A percentile compares a stretch with the other conserved stretches of the same genome.
Conservation (phyloP, 2,797 vertebrate species). For the Antennarius maculatus region DNA sequence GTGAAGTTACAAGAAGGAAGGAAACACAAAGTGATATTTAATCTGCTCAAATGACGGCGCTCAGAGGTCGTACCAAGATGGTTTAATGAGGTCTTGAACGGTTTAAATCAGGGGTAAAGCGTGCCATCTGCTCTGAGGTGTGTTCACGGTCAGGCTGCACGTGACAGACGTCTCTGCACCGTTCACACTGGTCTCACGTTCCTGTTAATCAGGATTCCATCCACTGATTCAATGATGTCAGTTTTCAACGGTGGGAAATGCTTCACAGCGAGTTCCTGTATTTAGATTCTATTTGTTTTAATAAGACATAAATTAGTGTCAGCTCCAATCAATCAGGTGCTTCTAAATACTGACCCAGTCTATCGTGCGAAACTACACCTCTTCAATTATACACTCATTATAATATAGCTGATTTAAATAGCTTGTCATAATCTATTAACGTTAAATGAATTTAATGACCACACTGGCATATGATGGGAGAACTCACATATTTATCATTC, state of each 20-base stretch:
- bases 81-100: constrained; percentile 61
- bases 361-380: background rate
- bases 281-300: background rate
- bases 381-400: too few species aligned
- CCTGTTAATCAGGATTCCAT: constrained; percentile 10
- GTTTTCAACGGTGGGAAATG: background rate
- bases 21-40: constrained; percentile 58
- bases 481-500: too few species aligned
- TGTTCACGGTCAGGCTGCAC: constrained; percentile 50
- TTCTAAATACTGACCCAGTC: background rate
- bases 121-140: constrained; percentile 70
- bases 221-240: background rate
- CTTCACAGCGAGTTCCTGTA: background rate
- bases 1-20: constrained; percentile 26
- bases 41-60: constrained; percentile 72
- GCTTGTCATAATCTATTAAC: background rate
- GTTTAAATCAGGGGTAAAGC: constrained; percentile 46
- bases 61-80: constrained; percentile 63
- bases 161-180: constrained; percentile 30
- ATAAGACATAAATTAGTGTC: constrained; percentile 8
- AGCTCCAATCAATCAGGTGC: constrained; percentile 5
- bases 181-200: background rate
- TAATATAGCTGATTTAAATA: background rate
- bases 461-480: too few species aligned
- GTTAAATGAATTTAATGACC: background rate